phyloP scores from a whole-genome alignment of 2,888 invertebrate species.

The Drosophila macrospina region DNA sequence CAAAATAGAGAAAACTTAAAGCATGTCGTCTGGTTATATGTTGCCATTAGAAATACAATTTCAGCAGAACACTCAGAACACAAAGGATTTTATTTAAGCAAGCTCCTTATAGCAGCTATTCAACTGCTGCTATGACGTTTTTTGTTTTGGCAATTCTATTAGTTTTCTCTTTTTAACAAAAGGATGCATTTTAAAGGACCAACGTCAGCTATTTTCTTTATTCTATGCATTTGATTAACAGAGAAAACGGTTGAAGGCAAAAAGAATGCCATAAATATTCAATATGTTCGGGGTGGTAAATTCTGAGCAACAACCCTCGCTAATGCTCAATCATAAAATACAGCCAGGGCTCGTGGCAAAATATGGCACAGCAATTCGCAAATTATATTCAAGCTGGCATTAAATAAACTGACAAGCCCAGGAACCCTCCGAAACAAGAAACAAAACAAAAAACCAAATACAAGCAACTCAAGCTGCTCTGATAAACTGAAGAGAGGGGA shows the following conservation, averaged over 20 bases:
- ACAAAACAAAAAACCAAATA: constrained; percentile 27
- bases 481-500: constrained; percentile 15
- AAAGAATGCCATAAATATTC: constrained; percentile 60
- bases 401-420: constrained; percentile 78
- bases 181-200: constrained; percentile 54
- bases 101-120: constrained; percentile 23
- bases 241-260: constrained; percentile 7
- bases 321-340: constrained; percentile 74
- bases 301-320: constrained; percentile 43
- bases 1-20: constrained; percentile 71
- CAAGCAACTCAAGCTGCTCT: constrained; percentile 26
- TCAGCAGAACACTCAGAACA: constrained; percentile 46
- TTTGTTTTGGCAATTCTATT: constrained; percentile 30
- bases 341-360: constrained; percentile 47
- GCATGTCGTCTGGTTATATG: constrained; percentile 47
- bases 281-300: constrained; percentile 38
- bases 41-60: constrained; percentile 68
- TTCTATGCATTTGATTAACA: constrained; percentile 56
- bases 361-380: constrained; percentile 79
- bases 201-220: constrained; percentile 59
- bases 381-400: constrained; percentile 79
- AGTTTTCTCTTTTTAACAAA: constrained; percentile 37
- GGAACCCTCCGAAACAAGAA: constrained; percentile 36
- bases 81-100: constrained; percentile 65
- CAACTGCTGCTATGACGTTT: constrained; percentile 22